Base-by-base conservation (phyloP, 92 coral and sea anemone genomes). In the Epizoanthus stellaris region DNA sequence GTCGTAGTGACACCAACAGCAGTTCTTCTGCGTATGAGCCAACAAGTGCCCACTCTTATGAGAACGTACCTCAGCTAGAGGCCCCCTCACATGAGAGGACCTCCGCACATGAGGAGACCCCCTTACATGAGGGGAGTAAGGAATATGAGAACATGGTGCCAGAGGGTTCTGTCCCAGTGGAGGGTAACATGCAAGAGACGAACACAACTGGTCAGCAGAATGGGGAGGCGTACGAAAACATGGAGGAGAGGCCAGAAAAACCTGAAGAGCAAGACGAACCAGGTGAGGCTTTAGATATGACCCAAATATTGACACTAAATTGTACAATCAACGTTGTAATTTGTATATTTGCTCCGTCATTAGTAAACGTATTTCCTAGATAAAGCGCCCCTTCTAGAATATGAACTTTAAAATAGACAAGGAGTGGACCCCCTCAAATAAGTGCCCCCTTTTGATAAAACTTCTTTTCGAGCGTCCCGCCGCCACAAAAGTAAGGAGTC, bases 71-170 rank as follows among this genome's bases (percentile, higher is more conserved):
- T 9, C 57, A 43, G 23, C 72, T 42, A 0, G 83, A 79, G 36
- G 14, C 83, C 0, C 36, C 53, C 16, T 19, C 72, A 16, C 68
- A 17, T 13, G 56, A 17, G 30, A 36, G 56, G 53, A 67, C 38
- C 56, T 58, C 34, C 77, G 5, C 2, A 19, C 36, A 17, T 1
- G 57, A 53, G 7, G 82, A 57, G 62, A 30, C 11, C 69, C 12
- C 40, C 39, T 64, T 15, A 68, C 73, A 38, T 30, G 59, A n/a
- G 9, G 83, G 25, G 10, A 45, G 83, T 79, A 63, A 21, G 60
- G 83, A 63, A 5, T 79, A 79, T 45, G 72, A 64, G 20, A 47
- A 64, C 11, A 64, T 79, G 72, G 83, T 62, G 45, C 45, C 67
- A 45, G 59, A 36, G 8, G 45, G 17, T n/a, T 9, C 71, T 9